Evolutionary conservation across 2,888 invertebrate genomes (phyloP).

Genomic region (Melipona beecheii): DNA sequence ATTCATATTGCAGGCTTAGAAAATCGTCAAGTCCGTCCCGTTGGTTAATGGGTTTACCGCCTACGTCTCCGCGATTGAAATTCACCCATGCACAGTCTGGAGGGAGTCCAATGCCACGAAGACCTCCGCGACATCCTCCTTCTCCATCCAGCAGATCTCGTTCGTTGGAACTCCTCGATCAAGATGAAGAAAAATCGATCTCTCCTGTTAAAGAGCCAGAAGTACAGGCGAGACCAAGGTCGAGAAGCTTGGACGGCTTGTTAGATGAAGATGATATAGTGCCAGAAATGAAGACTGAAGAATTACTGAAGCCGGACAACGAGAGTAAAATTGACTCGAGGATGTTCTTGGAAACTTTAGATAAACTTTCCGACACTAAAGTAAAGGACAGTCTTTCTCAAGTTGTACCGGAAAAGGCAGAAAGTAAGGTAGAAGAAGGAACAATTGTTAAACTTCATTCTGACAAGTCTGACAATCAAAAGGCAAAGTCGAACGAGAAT

Average conservation of each 20-base stretch:
- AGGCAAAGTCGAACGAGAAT: slow-evolving; percentile 4
- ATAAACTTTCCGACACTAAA: slow-evolving; percentile 19
- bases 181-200: slow-evolving; percentile 68
- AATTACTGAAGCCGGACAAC: slow-evolving; percentile 26
- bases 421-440: neutral
- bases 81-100: slow-evolving; percentile 79
- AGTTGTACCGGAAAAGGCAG: neutral
- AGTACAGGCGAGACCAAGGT: slow-evolving; percentile 84
- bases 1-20: slow-evolving; percentile 85
- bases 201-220: slow-evolving; percentile 67
- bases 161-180: slow-evolving; percentile 74
- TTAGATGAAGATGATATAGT: slow-evolving; percentile 83
- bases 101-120: slow-evolving; percentile 81
- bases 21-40: slow-evolving; percentile 88
- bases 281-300: slow-evolving; percentile 61
- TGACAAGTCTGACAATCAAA: neutral
- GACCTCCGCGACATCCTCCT: slow-evolving; percentile 83
- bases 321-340: neutral
- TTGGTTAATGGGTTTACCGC: slow-evolving; percentile 86
- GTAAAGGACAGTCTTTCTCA: neutral
- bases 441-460: neutral
- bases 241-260: slow-evolving; percentile 88
- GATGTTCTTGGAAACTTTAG: neutral
- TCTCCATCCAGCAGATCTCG: slow-evolving; percentile 79
- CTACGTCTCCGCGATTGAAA: slow-evolving; percentile 79